Base-by-base conservation (phyloP, 2,113 vertebrate genomes). In the Syngnathus scovelli region DNA sequence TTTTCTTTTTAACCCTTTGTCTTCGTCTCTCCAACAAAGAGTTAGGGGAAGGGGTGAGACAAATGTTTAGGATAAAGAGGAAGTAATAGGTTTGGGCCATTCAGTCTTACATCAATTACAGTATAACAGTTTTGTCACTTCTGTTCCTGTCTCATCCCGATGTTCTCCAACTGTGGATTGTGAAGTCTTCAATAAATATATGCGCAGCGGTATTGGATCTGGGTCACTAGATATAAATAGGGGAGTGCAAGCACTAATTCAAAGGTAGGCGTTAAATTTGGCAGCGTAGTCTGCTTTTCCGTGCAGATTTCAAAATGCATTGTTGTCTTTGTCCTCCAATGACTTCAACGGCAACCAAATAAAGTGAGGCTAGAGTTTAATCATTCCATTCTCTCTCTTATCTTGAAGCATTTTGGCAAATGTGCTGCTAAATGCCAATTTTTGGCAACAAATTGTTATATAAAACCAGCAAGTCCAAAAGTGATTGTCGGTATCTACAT, bases 191-290 rank as follows among this genome's bases (percentile, higher is more conserved):
- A 55, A 55, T 1, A 55, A 23, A 55, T 55, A 21, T 55, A 55
- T 55, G 21, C 52, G 11, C 23, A 6, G 52, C 4, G 21, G 49
- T 55, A 27, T 23, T 12, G 52, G 21, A 55, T 55, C 23, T 55
- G 52, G 23, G 52, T 55, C 52, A 23, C 21, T 27, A 55, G 52
- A 12, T 55, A 55, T 55, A 55, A 55, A 55, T 55, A 55, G 52
- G 5, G 23, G 52, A 23, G 52, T 55, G 23, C 13, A 27, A 12
- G 52, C 21, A 55, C 52, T 27, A 55, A 55, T 55, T 55, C 52
- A 55, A 55, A 55, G 52, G 52, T 55, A 55, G 9, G 52, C 23
- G 27, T 55, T 27, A 12, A 13, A 23, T 5, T 55, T 55, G n/a
- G 52, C n/a, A 55, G 21, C 23, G 12, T 23, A 13, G 21, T 55